These are phyloP conservation scores for Mormyrus iriodes DNA, from an alignment of 2,113 vertebrate genomes.

Conservation along the genomic window DNA sequence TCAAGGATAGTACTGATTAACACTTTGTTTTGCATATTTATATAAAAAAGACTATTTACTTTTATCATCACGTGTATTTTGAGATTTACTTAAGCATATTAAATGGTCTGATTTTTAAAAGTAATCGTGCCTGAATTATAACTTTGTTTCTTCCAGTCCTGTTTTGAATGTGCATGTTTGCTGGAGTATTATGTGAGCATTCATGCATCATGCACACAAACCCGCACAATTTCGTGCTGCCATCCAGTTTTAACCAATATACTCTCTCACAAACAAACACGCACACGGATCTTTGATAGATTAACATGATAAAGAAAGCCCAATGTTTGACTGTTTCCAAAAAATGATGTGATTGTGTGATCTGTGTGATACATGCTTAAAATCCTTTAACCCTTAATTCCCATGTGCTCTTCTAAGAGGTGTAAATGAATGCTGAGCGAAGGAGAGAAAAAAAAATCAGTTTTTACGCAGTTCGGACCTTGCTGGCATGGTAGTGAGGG, in stretches of 20 bases:
- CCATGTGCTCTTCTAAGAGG: background rate
- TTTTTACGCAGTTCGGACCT: background rate
- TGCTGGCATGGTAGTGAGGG: background rate
- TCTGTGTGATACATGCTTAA: background rate
- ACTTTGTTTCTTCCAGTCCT: slow-evolving; percentile 59
- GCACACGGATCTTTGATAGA: background rate
- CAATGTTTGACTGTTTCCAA: background rate
- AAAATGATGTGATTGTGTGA: background rate
- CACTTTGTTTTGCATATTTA: slow-evolving; percentile 45
- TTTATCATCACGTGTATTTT: slow-evolving; percentile 74
- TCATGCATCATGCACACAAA: slow-evolving; percentile 36
- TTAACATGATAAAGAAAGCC: background rate
- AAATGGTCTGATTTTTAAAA: slow-evolving; percentile 57
- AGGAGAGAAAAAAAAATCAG: background rate
- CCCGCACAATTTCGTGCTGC: slow-evolving; percentile 29
- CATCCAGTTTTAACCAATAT: background rate
- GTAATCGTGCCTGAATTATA: slow-evolving; percentile 80
- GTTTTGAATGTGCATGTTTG: slow-evolving; percentile 31
- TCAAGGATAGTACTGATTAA: slow-evolving; percentile 47
- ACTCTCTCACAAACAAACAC: background rate
- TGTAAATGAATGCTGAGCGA: background rate
- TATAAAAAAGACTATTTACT: slow-evolving; percentile 53
- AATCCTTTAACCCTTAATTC: background rate
- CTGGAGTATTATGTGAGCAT: background rate
- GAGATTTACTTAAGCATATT: slow-evolving; percentile 61